Conservation (phyloP, 2,797 vertebrate genomes). For the Alfaro cultratus region DNA sequence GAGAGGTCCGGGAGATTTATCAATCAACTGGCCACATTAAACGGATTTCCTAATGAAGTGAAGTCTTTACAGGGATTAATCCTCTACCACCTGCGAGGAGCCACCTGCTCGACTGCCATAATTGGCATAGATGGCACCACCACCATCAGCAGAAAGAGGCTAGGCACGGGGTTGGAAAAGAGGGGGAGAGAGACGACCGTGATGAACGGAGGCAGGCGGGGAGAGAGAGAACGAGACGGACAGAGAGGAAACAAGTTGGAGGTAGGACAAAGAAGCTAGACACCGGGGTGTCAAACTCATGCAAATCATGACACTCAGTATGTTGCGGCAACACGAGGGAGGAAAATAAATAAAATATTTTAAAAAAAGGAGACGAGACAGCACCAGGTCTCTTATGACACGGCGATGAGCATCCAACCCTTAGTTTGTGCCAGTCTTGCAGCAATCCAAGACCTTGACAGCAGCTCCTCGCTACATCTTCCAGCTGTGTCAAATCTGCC, state of each 20-base stretch:
- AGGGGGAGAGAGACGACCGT: conserved; percentile 51
- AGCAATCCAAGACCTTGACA: conserved; percentile 83
- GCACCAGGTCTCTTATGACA: conserved; percentile 80
- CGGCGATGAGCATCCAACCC: conserved; percentile 78
- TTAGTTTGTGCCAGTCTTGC: conserved; percentile 81
- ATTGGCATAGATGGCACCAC: conserved; percentile 84
- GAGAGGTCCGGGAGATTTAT: conserved; percentile 85
- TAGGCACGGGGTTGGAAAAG: conserved; percentile 63
- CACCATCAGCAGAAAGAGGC: conserved; percentile 81
- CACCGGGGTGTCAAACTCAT: conserved; percentile 77
- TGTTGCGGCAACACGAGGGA: conserved; percentile 76
- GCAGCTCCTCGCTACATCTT: conserved; percentile 77
- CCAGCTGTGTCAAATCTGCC: conserved; percentile 80
- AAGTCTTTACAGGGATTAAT: conserved; percentile 89
- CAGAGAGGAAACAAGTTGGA: conserved; percentile 78
- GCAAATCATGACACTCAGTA: conserved; percentile 81
- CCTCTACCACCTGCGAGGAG: conserved; percentile 85
- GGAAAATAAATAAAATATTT: conserved; percentile 76
- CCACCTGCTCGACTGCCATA: conserved; percentile 86
- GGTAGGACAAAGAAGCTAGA: conserved; percentile 81
- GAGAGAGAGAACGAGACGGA: conserved; percentile 61
- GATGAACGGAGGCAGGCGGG: conserved; percentile 51
- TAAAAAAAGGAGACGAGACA: conserved; percentile 73
- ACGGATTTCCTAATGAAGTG: conserved; percentile 89
- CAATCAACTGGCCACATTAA: conserved; percentile 88